Conservation (phyloP, 2,888 invertebrate genomes). For the Drosophila mettleri region DNA sequence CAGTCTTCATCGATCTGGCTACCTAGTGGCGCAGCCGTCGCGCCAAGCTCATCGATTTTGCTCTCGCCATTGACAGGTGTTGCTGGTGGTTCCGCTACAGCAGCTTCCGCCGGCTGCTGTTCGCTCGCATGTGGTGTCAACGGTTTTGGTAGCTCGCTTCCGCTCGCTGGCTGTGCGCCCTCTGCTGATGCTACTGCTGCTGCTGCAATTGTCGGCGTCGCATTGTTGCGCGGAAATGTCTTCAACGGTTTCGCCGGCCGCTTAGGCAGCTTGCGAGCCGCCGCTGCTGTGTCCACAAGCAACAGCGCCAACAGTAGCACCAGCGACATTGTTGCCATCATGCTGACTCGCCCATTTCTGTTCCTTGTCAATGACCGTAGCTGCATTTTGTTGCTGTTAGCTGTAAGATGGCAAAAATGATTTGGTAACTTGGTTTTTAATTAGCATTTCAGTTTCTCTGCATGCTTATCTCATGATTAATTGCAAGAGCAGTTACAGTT, state of each 20-base stretch:
- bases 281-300: slow-evolving; percentile 72
- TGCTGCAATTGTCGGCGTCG: slow-evolving; percentile 79
- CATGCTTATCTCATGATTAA: slow-evolving; percentile 78
- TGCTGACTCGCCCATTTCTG: slow-evolving; percentile 68
- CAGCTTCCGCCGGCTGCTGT: slow-evolving; percentile 76
- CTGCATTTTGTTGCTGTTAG: slow-evolving; percentile 52
- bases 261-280: slow-evolving; percentile 82
- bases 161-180: slow-evolving; percentile 55
- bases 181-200: slow-evolving; percentile 35
- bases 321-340: slow-evolving; percentile 58
- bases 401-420: slow-evolving; percentile 50
- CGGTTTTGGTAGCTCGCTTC: slow-evolving; percentile 83
- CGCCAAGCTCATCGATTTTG: slow-evolving; percentile 69
- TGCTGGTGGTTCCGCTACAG: slow-evolving; percentile 47
- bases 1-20: slow-evolving; percentile 88
- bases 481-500: slow-evolving; percentile 73
- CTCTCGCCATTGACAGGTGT: slow-evolving; percentile 66
- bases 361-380: slow-evolving; percentile 70
- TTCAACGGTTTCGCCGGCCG: slow-evolving; percentile 84
- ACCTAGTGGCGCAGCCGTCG: slow-evolving; percentile 60
- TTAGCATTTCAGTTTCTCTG: slow-evolving; percentile 67
- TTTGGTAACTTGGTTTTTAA: slow-evolving; percentile 73
- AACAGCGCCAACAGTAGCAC: slow-evolving; percentile 61
- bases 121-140: slow-evolving; percentile 68
- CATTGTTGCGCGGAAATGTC: slow-evolving; percentile 84